These are phyloP conservation scores for Heliconius cydno DNA, from an alignment of 2,888 invertebrate species.

Conservation along the genomic window DNA sequence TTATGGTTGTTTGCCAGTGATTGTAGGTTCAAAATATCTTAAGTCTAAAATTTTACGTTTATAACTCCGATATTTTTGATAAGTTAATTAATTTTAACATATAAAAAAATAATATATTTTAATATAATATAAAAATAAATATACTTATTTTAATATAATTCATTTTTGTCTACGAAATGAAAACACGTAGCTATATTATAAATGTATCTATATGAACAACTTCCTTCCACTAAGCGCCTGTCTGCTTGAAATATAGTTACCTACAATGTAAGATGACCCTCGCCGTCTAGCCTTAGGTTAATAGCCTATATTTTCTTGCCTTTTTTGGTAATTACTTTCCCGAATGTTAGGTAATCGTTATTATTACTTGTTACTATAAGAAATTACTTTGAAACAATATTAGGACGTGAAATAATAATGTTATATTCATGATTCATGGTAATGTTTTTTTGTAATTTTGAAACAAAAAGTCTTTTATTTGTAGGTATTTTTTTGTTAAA, in stretches of 20 bases:
- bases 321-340: slow-evolving; percentile 22
- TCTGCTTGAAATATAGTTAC: slow-evolving; percentile 20
- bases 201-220: neutral
- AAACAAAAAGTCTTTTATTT: neutral
- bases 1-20: no score
- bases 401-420: neutral
- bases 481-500: no score
- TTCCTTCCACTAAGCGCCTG: slow-evolving; percentile 14
- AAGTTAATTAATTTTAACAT: no score
- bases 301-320: slow-evolving; percentile 25
- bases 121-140: no score
- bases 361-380: slow-evolving; percentile 1
- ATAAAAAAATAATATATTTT: no score
- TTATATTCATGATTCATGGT: neutral
- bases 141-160: neutral
- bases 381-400: neutral
- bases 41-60: no score
- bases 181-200: slow-evolving; percentile 2
- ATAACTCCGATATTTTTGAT: no score
- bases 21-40: no score
- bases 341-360: neutral
- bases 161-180: neutral
- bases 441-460: neutral
- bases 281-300: slow-evolving; percentile 22
- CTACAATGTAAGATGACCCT: slow-evolving; percentile 18